phyloP scores from a whole-genome alignment of 2,888 invertebrate genomes.

The Synergus itoensis region DNA sequence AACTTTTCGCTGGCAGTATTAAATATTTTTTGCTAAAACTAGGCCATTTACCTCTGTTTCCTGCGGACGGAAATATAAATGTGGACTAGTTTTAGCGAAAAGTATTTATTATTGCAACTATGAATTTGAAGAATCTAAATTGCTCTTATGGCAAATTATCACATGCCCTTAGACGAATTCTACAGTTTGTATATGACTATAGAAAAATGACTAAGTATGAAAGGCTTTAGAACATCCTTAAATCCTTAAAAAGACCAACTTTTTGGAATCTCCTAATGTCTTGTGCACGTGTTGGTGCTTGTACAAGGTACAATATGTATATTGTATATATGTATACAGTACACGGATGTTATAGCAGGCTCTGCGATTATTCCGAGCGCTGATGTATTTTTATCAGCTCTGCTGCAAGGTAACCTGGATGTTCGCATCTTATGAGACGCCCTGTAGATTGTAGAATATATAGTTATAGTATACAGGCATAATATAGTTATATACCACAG shows the following conservation, averaged over 20 bases:
- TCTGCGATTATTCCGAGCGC: constrained; percentile 71
- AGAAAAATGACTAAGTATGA: neutral
- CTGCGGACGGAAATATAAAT: too few relatives aligned
- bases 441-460: constrained; percentile 42
- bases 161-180: too few relatives aligned
- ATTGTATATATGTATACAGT: constrained; percentile 17
- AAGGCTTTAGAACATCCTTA: neutral
- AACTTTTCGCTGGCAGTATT: too few relatives aligned
- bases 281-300: constrained; percentile 6
- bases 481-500: constrained; percentile 30
- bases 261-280: constrained; percentile 29
- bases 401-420: constrained; percentile 50
- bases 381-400: constrained; percentile 69
- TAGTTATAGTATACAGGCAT: neutral
- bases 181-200: too few relatives aligned
- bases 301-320: neutral
- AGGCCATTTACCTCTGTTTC: too few relatives aligned
- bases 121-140: too few relatives aligned
- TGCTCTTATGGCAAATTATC: too few relatives aligned
- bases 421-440: constrained; percentile 51
- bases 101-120: too few relatives aligned
- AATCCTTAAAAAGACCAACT: constrained; percentile 5
- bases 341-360: constrained; percentile 61
- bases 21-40: too few relatives aligned
- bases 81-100: too few relatives aligned